Conservation (phyloP, 2,888 invertebrate species). For the Watsonalla cultraria region DNA sequence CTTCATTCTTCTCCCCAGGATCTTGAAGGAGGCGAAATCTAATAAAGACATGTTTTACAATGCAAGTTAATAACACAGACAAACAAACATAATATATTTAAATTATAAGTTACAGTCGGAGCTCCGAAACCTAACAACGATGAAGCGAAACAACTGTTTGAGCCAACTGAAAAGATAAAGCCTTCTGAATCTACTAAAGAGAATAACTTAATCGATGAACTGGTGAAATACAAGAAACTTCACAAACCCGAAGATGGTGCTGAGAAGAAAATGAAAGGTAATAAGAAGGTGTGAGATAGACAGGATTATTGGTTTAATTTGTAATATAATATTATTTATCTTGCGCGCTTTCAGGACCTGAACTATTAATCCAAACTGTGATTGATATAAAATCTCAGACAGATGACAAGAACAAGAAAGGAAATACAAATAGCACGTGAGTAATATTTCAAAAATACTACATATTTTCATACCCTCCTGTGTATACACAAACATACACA, state of each 20-base stretch:
- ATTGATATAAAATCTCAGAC: conserved; percentile 44
- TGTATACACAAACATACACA: too few relatives aligned
- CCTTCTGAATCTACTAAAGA: conserved; percentile 17
- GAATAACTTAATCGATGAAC: conserved; percentile 35
- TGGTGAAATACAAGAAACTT: conserved; percentile 36
- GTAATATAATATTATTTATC: conserved; percentile 1
- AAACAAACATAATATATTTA: too few relatives aligned
- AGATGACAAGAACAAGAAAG: conserved; percentile 24
- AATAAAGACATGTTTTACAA: too few relatives aligned
- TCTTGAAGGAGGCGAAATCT: too few relatives aligned
- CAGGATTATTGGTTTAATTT: too few relatives aligned
- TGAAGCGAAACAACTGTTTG: background rate
- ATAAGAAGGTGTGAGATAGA: too few relatives aligned
- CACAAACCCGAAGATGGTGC: conserved; percentile 20
- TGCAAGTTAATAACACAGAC: too few relatives aligned
- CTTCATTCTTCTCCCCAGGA: too few relatives aligned
- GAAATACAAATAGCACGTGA: conserved; percentile 29
- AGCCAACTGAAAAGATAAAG: background rate
- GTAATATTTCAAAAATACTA: conserved; percentile 13
- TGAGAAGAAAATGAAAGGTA: conserved; percentile 3
- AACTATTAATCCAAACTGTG: conserved; percentile 49
- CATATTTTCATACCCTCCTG: too few relatives aligned
- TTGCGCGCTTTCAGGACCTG: conserved; percentile 32
- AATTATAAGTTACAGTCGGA: background rate
- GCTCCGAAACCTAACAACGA: conserved; percentile 4